Conservation (phyloP, 2,797 vertebrate species). For the Platyrinchus mystaceus region DNA sequence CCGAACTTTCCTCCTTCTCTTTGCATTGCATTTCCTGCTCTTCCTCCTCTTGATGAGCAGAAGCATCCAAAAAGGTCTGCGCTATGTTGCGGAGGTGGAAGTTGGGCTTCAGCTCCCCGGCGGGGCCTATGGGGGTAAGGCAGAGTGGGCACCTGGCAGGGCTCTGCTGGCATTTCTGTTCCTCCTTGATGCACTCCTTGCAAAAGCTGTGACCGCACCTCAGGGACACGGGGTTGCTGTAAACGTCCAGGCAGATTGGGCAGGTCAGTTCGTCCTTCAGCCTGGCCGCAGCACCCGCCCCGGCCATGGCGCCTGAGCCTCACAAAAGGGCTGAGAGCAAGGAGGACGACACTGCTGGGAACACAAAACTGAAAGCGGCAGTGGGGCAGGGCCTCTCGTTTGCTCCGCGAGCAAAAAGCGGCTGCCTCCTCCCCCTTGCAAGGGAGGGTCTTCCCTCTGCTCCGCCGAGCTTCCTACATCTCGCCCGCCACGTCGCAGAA, state of each 20-base stretch:
- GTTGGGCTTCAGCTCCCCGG: not conserved
- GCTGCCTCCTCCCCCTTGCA: not conserved
- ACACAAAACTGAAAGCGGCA: accelerated
- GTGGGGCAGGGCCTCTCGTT: too few relatives aligned
- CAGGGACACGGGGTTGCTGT: constrained; percentile 53
- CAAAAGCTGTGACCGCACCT: constrained; percentile 82
- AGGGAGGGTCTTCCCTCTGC: accelerated
- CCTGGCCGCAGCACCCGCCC: not conserved
- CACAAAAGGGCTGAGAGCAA: accelerated
- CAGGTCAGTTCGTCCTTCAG: constrained; percentile 73
- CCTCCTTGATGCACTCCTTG: constrained; percentile 52
- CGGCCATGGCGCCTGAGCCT: accelerated
- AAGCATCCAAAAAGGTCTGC: not conserved
- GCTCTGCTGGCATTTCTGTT: accelerated
- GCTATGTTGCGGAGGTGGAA: not conserved
- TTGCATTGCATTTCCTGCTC: accelerated
- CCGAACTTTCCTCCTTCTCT: not conserved
- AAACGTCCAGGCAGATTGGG: constrained; percentile 76
- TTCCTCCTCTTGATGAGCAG: accelerated
- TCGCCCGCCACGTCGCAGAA: accelerated
- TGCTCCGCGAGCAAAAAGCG: accelerated
- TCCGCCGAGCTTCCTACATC: accelerated
- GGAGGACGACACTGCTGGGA: accelerated
- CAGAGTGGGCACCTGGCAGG: not conserved
- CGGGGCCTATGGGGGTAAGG: accelerated